phyloP scores from a whole-genome alignment of 1,140 invertebrate species.

The Dufourea novaeangliae region DNA sequence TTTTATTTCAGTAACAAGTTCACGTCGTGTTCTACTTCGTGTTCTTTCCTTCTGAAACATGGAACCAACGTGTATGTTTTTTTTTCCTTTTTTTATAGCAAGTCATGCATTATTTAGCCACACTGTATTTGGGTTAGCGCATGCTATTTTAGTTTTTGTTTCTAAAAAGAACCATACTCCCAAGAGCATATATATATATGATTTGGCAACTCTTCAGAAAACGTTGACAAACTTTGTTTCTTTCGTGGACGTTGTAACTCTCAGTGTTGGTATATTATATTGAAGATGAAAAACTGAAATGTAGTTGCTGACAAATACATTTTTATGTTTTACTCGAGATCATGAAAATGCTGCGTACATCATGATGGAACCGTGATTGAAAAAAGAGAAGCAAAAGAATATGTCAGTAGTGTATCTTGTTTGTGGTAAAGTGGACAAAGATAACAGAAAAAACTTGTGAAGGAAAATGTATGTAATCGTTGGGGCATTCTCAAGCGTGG shows the following conservation, averaged over 20 bases:
- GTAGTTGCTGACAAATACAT: slow-evolving; percentile 46
- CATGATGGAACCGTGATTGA: slow-evolving; percentile 27
- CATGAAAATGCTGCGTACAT: slow-evolving; percentile 52
- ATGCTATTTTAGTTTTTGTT: slow-evolving; percentile 49
- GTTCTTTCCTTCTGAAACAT: background rate
- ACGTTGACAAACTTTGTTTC: slow-evolving; percentile 48
- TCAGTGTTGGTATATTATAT: slow-evolving; percentile 37
- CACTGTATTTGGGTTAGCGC: slow-evolving; percentile 64
- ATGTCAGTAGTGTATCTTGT: background rate
- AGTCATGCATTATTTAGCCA: slow-evolving; percentile 61
- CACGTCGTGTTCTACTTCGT: slow-evolving; percentile 8
- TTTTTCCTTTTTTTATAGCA: background rate
- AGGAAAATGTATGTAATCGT: slow-evolving; percentile 39
- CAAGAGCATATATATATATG: slow-evolving; percentile 42
- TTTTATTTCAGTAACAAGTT: slow-evolving; percentile 16
- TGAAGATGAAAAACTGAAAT: slow-evolving; percentile 15
- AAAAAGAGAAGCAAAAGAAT: slow-evolving; percentile 35
- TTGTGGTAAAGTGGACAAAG: slow-evolving; percentile 29
- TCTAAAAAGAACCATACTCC: slow-evolving; percentile 48
- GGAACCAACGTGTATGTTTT: background rate
- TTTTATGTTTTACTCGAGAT: slow-evolving; percentile 45
- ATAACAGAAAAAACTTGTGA: slow-evolving; percentile 44
- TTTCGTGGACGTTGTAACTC: slow-evolving; percentile 46
- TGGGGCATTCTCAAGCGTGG: slow-evolving; percentile 44
- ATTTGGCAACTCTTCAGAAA: slow-evolving; percentile 31